Base-by-base conservation (phyloP, 1,140 invertebrate genomes). In the Zophobas morio region DNA sequence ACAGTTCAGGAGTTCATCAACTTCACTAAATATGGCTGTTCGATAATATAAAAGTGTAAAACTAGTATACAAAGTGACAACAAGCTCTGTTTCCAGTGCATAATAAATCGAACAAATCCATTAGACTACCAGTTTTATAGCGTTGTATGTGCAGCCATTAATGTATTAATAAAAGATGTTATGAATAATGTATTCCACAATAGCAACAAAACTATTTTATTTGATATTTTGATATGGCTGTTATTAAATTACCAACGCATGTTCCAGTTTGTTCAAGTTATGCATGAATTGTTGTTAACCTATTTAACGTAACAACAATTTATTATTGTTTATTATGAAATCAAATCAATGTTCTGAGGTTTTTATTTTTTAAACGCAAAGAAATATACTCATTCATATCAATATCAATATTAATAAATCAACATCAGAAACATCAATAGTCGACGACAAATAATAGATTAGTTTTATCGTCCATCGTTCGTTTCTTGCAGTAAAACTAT, bases 181-280 rank as follows among this genome's bases (percentile, higher is more conserved):
- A 66, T 66, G 60, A 66, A 66, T 66, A 66, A 66, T 66, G 60
- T 66, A 39, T 66, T n/a, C 36, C 20, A 42, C 60, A 66, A 40
- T 42, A 20, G 8, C 60, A 42, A 42, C 60, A 42, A 66, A 66
- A 66, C 60, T 66, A 66, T 66, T 60, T 66, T 32, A 32, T 42
- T 66, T 66, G 39, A 46, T 66, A 66, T 66, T 20, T 66, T 42
- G 39, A 66, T 66, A 40, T 36, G 60, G 20, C 20, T 42, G 60
- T 66, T 66, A 66, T 66, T 66, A 66, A 66, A 66, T 66, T 66
- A 66, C 60, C 37, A 32, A 66, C 20, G 60, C 60, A 66, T 66
- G 60, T 66, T 66, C 39, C 39, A 66, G 37, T 66, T 66, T 63
- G 60, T 46, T 32, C 39, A 6, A 42, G 60, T 66, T 66, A 66